Conservation (phyloP, 37 sponge, comb jelly and placozoan genomes). For the Crambe crambe region DNA sequence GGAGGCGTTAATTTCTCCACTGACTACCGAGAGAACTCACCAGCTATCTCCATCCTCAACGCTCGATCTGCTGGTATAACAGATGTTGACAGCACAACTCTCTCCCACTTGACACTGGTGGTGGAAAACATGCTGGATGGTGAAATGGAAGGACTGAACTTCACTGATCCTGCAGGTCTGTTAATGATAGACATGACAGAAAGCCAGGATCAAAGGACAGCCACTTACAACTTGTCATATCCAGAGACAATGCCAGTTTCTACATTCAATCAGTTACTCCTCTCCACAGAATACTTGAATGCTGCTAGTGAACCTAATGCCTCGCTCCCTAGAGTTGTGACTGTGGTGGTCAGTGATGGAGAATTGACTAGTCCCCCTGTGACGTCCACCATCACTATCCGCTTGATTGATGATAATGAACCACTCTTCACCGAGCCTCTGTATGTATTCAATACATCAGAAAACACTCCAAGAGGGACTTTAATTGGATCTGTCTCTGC, state of each 20-base stretch:
- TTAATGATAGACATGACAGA: background rate
- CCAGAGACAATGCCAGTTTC: background rate
- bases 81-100: constrained; percentile 56
- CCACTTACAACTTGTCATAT: constrained; percentile 8
- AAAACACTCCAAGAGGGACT: constrained; percentile 10
- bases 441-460: constrained; percentile 10
- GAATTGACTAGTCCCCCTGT: background rate
- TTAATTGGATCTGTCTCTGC: constrained; percentile 28
- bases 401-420: constrained; percentile 41
- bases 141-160: constrained; percentile 25
- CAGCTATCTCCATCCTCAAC: constrained; percentile 35
- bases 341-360: constrained; percentile 46
- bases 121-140: constrained; percentile 27
- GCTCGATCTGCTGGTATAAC: constrained; percentile 15
- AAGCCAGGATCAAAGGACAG: background rate
- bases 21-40: constrained; percentile 42
- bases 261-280: constrained; percentile 11
- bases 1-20: constrained; percentile 5
- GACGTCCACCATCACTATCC: constrained; percentile 4
- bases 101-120: constrained; percentile 20
- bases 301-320: constrained; percentile 54
- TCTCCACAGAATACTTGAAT: constrained; percentile 42
- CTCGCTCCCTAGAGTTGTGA: constrained; percentile 18
- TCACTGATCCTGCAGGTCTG: background rate
- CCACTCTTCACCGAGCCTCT: constrained; percentile 1